These are phyloP conservation scores for Rhagoletis zephyria DNA, from an alignment of 1,140 invertebrate species.

Conservation along the genomic window DNA sequence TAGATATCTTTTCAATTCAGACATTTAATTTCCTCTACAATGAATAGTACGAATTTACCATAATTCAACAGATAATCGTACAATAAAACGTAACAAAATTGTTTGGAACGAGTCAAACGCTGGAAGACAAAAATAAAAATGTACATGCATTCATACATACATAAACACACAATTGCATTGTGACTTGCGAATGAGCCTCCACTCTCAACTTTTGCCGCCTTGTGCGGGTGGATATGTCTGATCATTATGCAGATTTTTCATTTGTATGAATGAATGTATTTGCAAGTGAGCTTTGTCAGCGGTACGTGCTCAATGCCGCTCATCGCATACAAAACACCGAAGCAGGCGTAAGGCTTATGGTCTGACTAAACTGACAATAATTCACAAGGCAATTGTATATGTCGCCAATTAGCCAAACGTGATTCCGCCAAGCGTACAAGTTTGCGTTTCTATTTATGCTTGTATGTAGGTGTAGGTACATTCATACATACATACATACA, in stretches of 20 bases:
- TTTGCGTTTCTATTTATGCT: background rate
- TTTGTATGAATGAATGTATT: background rate
- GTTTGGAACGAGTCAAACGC: background rate
- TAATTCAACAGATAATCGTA: background rate
- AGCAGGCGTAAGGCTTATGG: background rate
- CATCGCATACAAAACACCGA: background rate
- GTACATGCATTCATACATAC: background rate
- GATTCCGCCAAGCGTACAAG: background rate
- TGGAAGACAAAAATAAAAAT: background rate
- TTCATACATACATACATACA: background rate
- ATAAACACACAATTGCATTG: background rate
- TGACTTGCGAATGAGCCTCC: background rate
- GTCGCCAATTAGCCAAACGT: conserved; percentile 23
- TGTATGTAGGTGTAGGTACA: background rate
- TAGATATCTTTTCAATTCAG: background rate
- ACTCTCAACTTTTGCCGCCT: background rate
- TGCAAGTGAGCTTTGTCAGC: background rate
- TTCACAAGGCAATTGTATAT: background rate
- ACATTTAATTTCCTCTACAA: too few relatives aligned
- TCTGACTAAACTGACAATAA: background rate
- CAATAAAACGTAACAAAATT: background rate
- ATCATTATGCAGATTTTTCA: background rate
- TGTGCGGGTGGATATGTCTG: background rate
- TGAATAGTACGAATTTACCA: background rate
- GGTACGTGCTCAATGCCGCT: conserved; percentile 5